Evolutionary conservation across 2,888 invertebrate species (phyloP).

Genomic region (Epirrita christyi): DNA sequence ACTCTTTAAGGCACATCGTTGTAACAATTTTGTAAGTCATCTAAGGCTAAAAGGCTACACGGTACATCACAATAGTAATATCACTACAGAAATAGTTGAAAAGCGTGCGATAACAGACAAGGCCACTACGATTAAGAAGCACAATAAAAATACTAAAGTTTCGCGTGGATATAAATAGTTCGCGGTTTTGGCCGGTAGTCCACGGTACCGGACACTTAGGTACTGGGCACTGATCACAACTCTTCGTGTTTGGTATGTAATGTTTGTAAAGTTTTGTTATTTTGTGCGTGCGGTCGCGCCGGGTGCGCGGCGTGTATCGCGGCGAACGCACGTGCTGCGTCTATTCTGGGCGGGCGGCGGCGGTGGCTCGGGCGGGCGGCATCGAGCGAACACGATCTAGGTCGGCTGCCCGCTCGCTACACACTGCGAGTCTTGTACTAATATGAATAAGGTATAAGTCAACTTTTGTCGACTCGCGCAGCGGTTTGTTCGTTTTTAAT

Average conservation of each 20-base stretch:
- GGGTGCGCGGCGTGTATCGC: slow-evolving; percentile 66
- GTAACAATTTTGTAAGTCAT: slow-evolving; percentile 48
- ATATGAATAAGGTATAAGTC: slow-evolving; percentile 33
- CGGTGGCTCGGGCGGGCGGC: slow-evolving; percentile 60
- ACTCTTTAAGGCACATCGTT: slow-evolving; percentile 77
- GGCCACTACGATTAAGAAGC: slow-evolving; percentile 70
- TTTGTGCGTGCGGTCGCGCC: slow-evolving; percentile 33
- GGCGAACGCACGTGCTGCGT: slow-evolving; percentile 81
- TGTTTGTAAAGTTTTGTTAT: slow-evolving; percentile 40
- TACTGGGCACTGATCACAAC: slow-evolving; percentile 48
- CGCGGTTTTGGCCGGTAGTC: slow-evolving; percentile 38
- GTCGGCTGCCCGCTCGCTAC: slow-evolving; percentile 62
- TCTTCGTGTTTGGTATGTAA: slow-evolving; percentile 40
- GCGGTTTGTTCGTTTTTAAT: slow-evolving; percentile 4
- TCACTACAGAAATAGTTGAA: slow-evolving; percentile 55
- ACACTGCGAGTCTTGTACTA: slow-evolving; percentile 31
- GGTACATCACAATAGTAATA: slow-evolving; percentile 46
- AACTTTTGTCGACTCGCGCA: slow-evolving; percentile 33
- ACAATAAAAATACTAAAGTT: slow-evolving; percentile 60
- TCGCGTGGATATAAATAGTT: slow-evolving; percentile 64
- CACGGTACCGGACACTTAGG: slow-evolving; percentile 31
- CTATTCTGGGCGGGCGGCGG: slow-evolving; percentile 74
- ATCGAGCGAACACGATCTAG: slow-evolving; percentile 78
- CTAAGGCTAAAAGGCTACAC: slow-evolving; percentile 55
- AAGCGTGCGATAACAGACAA: slow-evolving; percentile 64